phyloP scores from a whole-genome alignment of 2,113 vertebrate genomes.

The Patagioenas fasciata region DNA sequence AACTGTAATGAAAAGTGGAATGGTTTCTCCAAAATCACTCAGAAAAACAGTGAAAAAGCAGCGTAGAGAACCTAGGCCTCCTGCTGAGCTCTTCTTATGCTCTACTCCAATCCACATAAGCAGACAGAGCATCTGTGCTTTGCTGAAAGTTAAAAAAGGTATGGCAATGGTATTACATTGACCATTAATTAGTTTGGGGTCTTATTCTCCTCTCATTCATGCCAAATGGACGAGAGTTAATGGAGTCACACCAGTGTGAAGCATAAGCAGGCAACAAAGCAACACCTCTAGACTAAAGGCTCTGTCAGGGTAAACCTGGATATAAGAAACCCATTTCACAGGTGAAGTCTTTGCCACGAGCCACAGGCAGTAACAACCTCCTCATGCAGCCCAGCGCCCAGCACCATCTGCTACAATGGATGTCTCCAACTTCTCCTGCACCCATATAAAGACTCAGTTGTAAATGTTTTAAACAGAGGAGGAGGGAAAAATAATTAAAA shows the following conservation, averaged over 20 bases:
- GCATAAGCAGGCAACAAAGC: neutral
- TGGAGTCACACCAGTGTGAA: neutral
- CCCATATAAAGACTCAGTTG: neutral
- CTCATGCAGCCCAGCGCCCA: neutral
- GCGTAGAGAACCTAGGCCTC: neutral
- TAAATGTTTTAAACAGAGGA: neutral
- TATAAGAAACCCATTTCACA: neutral
- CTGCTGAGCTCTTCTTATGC: neutral
- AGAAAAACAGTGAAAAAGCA: neutral
- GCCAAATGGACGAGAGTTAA: neutral
- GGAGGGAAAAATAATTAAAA: neutral
- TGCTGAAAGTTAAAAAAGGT: neutral
- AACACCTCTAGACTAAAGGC: neutral
- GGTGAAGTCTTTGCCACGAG: neutral
- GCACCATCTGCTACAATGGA: neutral
- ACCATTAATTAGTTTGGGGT: neutral
- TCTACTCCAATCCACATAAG: neutral
- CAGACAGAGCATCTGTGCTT: neutral
- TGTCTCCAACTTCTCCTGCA: neutral
- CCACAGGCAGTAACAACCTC: neutral
- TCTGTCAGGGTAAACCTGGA: neutral
- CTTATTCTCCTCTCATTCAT: neutral
- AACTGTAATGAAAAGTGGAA: neutral
- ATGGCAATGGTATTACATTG: neutral
- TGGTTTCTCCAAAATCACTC: neutral